Evolutionary conservation across 2,797 vertebrate species (phyloP).

Genomic region (Tokudaia muenninki): DNA sequence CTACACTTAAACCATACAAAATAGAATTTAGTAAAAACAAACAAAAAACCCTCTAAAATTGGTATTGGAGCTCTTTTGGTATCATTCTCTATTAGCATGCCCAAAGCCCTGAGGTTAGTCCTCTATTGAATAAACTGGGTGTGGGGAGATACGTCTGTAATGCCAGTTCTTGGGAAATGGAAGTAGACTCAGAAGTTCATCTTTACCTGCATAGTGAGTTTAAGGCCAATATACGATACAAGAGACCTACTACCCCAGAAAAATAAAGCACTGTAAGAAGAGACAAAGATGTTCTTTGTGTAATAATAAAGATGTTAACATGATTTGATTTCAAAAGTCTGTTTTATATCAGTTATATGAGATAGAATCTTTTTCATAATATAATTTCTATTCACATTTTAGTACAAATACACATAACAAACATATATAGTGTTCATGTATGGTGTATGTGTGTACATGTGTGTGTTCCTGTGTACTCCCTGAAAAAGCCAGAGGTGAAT

Average conservation of each 20-base stretch:
- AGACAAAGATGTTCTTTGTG: not conserved
- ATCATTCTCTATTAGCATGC: not conserved
- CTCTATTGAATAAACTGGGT: not conserved
- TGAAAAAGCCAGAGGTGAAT: not conserved
- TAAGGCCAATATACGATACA: too few species aligned
- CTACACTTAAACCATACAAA: not conserved
- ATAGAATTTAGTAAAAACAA: not conserved
- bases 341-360: not conserved
- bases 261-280: not conserved
- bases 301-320: not conserved
- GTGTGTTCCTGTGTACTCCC: not conserved
- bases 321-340: not conserved
- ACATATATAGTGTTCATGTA: not conserved
- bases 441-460: too few species aligned
- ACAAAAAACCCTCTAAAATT: not conserved
- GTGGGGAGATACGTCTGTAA: not conserved
- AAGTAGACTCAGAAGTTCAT: not conserved
- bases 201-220: not conserved
- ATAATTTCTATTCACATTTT: not conserved
- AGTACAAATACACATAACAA: not conserved
- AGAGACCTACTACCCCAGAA: not conserved
- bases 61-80: not conserved
- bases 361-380: not conserved
- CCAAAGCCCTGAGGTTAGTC: not conserved
- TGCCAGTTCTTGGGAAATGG: not conserved